phyloP scores from a whole-genome alignment of 2,888 invertebrate genomes.

The Heliconius erato region DNA sequence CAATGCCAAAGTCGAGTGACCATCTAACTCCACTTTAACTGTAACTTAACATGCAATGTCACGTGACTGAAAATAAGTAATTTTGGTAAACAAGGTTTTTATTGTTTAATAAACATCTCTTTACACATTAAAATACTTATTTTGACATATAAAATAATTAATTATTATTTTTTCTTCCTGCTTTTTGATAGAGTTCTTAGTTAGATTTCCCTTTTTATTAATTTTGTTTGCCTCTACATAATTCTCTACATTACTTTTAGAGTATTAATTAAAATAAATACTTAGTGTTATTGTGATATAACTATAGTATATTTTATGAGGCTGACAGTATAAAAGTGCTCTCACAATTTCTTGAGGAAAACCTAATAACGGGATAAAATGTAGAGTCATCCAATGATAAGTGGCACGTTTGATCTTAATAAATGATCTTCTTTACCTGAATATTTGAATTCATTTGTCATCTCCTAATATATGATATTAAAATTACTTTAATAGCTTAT shows the following conservation, averaged over 20 bases:
- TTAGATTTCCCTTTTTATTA: not conserved
- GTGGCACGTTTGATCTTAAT: not conserved
- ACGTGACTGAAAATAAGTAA: slow-evolving; percentile 40
- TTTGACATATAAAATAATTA: not conserved
- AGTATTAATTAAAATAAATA: slow-evolving; percentile 3
- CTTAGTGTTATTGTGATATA: slow-evolving; percentile 27
- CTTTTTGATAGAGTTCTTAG: not conserved
- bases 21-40: slow-evolving; percentile 32
- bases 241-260: not conserved
- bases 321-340: not conserved
- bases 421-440: not conserved
- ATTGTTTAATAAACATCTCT: slow-evolving; percentile 1
- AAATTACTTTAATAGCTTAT: not conserved
- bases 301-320: not conserved
- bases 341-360: not conserved
- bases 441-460: not conserved
- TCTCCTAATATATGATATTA: not conserved
- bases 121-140: not conserved
- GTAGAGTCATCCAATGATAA: not conserved
- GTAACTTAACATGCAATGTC: slow-evolving; percentile 42
- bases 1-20: slow-evolving; percentile 40
- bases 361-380: not conserved
- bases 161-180: no score
- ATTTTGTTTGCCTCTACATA: not conserved
- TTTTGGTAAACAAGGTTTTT: slow-evolving; percentile 40